Base-by-base conservation (phyloP, 2,113 vertebrate species). In the Mobula birostris region DNA sequence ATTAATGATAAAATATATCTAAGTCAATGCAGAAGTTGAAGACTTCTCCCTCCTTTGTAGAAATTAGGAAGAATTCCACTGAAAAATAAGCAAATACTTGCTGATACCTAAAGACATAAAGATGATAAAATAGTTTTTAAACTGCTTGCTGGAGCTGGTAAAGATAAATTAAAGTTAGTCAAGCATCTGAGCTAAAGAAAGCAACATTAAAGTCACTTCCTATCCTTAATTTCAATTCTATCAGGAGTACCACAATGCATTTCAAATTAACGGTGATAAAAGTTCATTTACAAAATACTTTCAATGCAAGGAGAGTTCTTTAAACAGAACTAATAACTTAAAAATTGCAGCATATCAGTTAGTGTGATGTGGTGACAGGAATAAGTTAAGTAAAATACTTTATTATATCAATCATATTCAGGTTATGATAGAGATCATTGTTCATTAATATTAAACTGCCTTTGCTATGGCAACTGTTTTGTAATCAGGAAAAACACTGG, bases 381-480 rank as follows among this genome's bases (percentile, higher is more conserved):
- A 27, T 27, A 92, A 92, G 27, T 93, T 24, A 74, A 74, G 58
- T 85, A 58, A 74, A 36, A 92, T 36, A 92, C 74, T 74, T 74
- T 74, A 74, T 72, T 48, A 8, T 72, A 93, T 48, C 27, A 17
- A 74, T 93, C 72, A 72, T 93, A 24, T 27, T 66, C 66, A 74
- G 24, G n/a, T 19, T 68, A 68, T 48, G 21, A 21, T 27, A 93
- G 68, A 74, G 32, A 93, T 93, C 68, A 93, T 29, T 93, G 68
- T 27, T 93, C 91, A 93, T 93, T 93, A 93, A 93, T 93, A 93
- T 93, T 93, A 93, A 76, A 76, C 21, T 48, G 70, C 9, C 9
- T 29, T 48, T 56, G 36, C 36, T 93, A 21, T 29, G 70, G 68
- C 48, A 48, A 72, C 91, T 48, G 36, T 5, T 93, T 74, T 74